Evolutionary conservation across 2,797 vertebrate species (phyloP).

Genomic region (Odontamblyopus rebecca): DNA sequence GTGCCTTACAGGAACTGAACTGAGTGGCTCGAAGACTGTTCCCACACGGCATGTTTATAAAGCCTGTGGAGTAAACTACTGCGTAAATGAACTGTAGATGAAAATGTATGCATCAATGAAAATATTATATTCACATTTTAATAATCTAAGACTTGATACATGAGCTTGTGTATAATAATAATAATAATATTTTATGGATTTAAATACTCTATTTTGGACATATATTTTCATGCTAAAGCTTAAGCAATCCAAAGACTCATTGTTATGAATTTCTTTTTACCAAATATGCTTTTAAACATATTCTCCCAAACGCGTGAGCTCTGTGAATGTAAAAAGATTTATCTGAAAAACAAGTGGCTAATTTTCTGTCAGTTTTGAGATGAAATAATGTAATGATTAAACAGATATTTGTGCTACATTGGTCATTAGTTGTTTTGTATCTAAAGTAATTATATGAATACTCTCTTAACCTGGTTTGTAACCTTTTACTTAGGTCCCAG

Average conservation of each 20-base stretch:
- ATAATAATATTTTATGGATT: slow-evolving; percentile 15
- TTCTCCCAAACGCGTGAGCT: slow-evolving; percentile 17
- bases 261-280: slow-evolving; percentile 21
- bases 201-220: slow-evolving; percentile 14
- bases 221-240: slow-evolving; percentile 20
- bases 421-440: slow-evolving; percentile 13
- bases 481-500: too few relatives aligned
- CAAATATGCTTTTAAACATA: slow-evolving; percentile 16
- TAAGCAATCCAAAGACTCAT: slow-evolving; percentile 22
- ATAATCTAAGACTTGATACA: slow-evolving; percentile 7
- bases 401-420: slow-evolving; percentile 47
- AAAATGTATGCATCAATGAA: slow-evolving; percentile 22
- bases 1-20: slow-evolving; percentile 35
- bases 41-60: slow-evolving; percentile 1
- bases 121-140: slow-evolving; percentile 24
- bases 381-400: slow-evolving; percentile 66
- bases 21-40: slow-evolving; percentile 17
- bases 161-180: neutral
- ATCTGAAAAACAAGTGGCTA: slow-evolving; percentile 24
- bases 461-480: too few relatives aligned
- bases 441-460: neutral
- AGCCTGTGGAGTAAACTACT: neutral
- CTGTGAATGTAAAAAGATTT: slow-evolving; percentile 45
- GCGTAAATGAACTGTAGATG: slow-evolving; percentile 13
- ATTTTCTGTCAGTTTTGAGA: slow-evolving; percentile 37